Evolutionary conservation across 2,888 invertebrate genomes (phyloP).

Genomic region (Lasioglossum villosulum): DNA sequence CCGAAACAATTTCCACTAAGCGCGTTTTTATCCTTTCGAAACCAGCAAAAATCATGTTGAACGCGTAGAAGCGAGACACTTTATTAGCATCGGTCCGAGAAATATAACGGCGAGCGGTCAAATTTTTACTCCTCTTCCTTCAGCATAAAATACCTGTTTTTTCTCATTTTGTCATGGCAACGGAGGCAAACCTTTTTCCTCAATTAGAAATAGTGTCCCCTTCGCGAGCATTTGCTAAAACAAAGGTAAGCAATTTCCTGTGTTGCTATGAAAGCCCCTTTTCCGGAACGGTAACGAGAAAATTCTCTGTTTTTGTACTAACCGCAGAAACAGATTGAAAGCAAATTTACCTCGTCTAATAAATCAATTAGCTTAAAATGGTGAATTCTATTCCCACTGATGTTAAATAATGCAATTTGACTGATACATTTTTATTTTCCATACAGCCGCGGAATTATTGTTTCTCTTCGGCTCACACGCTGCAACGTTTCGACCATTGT

Average conservation of each 20-base stretch:
- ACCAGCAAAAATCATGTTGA: background rate
- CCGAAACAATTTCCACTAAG: background rate
- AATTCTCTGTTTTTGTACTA: slow-evolving; percentile 11
- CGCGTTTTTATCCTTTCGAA: background rate
- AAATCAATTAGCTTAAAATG: slow-evolving; percentile 18
- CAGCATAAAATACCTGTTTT: background rate
- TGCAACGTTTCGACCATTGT: background rate
- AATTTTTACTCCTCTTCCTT: background rate
- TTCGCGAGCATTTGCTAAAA: slow-evolving; percentile 11
- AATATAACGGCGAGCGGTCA: background rate
- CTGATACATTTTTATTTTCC: slow-evolving; percentile 2
- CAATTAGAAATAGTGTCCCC: slow-evolving; percentile 21
- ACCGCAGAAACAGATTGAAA: slow-evolving; percentile 5
- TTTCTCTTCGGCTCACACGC: background rate
- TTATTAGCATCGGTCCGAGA: slow-evolving; percentile 7
- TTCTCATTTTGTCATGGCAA: background rate
- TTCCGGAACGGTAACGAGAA: slow-evolving; percentile 16
- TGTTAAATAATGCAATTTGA: background rate
- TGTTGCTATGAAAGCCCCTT: background rate
- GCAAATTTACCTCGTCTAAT: slow-evolving; percentile 5
- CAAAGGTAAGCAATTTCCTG: background rate
- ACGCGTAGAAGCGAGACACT: background rate
- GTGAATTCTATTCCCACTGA: background rate
- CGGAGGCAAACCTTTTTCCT: slow-evolving; percentile 6
- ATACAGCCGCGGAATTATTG: background rate